Base-by-base conservation (phyloP, 2,888 invertebrate genomes). In the Pimpla rufipes region DNA sequence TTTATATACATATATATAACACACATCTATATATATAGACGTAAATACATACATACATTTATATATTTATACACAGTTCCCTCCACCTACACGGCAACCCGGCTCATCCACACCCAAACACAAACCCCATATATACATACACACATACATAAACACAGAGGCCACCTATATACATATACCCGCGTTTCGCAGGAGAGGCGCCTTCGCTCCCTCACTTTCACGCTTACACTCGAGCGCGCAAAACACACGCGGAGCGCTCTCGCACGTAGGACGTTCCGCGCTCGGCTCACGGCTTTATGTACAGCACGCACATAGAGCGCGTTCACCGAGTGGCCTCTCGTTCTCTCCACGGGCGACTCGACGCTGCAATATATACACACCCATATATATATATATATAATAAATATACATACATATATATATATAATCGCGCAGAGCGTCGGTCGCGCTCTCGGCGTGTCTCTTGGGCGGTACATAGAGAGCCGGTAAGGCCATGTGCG, bases 141-240 rank as follows among this genome's bases (percentile, higher is more conserved):
- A 62, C 79, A 68, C 78, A 52, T 37, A 37, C 37, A 52, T 8
- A 23, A 16, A 75, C 66, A 55, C 55, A 77, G 67, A 77, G 62
- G n/a, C n/a, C n/a, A n/a, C n/a, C n/a, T n/a, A n/a, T n/a, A 29
- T 29, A 29, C 29, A 29, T 29, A 29, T 29, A 29, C 29, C 2
- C 29, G 5, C 29, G 29, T 29, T 29, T 66, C 71, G 70, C 57
- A 67, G 57, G 35, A 42, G 5, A 67, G 52, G 73, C 74, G 74
- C 52, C 74, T 62, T 78, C n/a, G n/a, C 79, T 79, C 75, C 70
- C 70, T 79, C 79, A 70, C 79, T 82, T 75, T 74, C 78, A 70
- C 79, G 77, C 79, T 83, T 75, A 75, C 37, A 79, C 82, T 64
- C 70, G 82, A 79, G 73, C 71, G 82, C 68, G 78, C 62, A 82